phyloP scores from a whole-genome alignment of 1,140 invertebrate species.

The Ostrea denselamellosa region DNA sequence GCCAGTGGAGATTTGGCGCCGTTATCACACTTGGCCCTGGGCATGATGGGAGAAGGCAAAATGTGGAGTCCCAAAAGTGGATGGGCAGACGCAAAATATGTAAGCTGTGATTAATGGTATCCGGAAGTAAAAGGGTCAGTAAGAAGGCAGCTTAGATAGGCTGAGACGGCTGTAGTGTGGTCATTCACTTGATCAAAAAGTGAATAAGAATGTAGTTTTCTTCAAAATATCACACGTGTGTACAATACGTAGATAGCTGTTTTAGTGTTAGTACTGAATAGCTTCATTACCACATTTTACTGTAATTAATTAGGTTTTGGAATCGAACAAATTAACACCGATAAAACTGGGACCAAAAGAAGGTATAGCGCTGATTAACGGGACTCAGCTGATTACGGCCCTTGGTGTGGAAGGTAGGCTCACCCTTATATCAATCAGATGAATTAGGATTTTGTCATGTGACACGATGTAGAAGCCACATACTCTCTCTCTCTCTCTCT shows the following conservation, averaged over 20 bases:
- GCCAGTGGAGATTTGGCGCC: slow-evolving; percentile 88
- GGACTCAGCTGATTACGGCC: slow-evolving; percentile 87
- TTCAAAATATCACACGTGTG: no score
- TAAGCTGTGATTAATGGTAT: slow-evolving; percentile 70
- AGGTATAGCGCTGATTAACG: slow-evolving; percentile 87
- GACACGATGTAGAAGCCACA: no score
- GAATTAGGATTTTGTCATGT: neutral
- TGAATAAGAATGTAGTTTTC: no score
- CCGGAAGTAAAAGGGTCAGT: no score
- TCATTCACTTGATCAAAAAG: no score
- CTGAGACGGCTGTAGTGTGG: no score
- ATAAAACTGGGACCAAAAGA: slow-evolving; percentile 85
- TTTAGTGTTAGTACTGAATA: neutral
- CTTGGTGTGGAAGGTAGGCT: slow-evolving; percentile 84
- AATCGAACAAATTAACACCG: slow-evolving; percentile 82
- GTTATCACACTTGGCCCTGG: slow-evolving; percentile 85
- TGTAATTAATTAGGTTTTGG: slow-evolving; percentile 80
- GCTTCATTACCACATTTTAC: neutral
- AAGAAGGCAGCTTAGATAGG: no score
- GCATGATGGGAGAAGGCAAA: slow-evolving; percentile 87
- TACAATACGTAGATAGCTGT: neutral
- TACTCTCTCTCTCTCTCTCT: no score
- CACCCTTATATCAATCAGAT: neutral
- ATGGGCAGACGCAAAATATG: slow-evolving; percentile 85
- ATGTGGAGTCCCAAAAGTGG: slow-evolving; percentile 88